phyloP scores from a whole-genome alignment of 2,888 invertebrate genomes.

The Melanchra persicariae region DNA sequence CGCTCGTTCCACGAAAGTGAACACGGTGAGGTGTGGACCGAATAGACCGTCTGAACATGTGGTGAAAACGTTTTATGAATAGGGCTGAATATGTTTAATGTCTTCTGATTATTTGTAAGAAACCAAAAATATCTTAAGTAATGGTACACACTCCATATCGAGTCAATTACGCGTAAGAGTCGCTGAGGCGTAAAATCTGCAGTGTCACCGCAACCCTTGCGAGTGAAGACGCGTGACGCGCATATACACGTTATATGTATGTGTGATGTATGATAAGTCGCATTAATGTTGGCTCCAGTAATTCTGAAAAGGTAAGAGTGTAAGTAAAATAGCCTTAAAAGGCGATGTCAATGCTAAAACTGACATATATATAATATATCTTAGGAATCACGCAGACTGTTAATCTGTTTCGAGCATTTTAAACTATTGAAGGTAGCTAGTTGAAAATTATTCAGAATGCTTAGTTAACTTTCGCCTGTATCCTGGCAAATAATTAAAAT shows the following conservation, averaged over 20 bases:
- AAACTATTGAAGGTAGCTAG: too few relatives aligned
- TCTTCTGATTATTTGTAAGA: neutral
- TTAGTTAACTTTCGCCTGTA: too few relatives aligned
- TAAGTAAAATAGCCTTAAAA: conserved; percentile 3
- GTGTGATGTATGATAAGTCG: conserved; percentile 36
- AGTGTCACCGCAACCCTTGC: conserved; percentile 41
- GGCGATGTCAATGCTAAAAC: too few relatives aligned
- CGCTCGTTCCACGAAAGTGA: too few relatives aligned
- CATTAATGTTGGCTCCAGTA: conserved; percentile 24
- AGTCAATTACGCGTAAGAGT: conserved; percentile 41
- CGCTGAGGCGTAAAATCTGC: conserved; percentile 48
- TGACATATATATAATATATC: too few relatives aligned
- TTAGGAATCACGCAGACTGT: too few relatives aligned
- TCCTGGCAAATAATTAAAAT: too few relatives aligned
- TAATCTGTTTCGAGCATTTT: too few relatives aligned
- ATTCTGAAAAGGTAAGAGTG: conserved; percentile 7
- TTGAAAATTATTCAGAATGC: too few relatives aligned
- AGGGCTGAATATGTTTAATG: neutral
- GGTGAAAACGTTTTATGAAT: too few relatives aligned
- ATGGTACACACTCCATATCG: conserved; percentile 21
- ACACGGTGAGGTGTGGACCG: too few relatives aligned
- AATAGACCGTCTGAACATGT: too few relatives aligned
- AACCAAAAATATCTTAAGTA: conserved; percentile 4
- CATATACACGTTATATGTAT: neutral
- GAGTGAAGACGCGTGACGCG: conserved; percentile 21